Conservation (phyloP, 2,888 invertebrate genomes). For the Hipparchia sbordonii region DNA sequence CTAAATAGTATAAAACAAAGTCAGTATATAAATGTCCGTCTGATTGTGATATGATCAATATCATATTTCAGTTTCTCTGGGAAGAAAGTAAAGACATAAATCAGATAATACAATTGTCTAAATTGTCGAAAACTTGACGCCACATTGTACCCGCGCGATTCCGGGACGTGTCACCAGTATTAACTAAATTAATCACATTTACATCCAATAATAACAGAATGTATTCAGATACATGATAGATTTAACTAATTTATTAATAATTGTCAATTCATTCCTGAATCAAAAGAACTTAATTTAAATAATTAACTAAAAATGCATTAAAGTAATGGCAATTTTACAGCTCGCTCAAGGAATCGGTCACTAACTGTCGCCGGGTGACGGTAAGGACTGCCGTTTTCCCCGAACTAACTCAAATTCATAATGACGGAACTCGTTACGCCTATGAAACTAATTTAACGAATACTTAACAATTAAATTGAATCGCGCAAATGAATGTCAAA, state of each 20-base stretch:
- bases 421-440: slow-evolving; percentile 73
- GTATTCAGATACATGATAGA: neutral
- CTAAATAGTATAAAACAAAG: too few relatives aligned
- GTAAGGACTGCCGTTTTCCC: slow-evolving; percentile 66
- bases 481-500: slow-evolving; percentile 48
- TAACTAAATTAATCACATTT: neutral
- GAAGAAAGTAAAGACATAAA: too few relatives aligned
- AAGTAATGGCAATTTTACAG: neutral
- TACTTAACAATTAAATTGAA: slow-evolving; percentile 74
- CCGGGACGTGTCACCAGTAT: too few relatives aligned
- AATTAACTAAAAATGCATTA: slow-evolving; percentile 15
- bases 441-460: slow-evolving; percentile 73
- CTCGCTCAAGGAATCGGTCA: slow-evolving; percentile 12
- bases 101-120: too few relatives aligned
- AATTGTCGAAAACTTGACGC: too few relatives aligned
- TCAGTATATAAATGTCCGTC: too few relatives aligned
- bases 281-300: slow-evolving; percentile 43
- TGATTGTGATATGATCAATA: too few relatives aligned
- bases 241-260: neutral
- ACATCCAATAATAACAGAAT: neutral
- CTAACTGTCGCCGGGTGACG: slow-evolving; percentile 27
- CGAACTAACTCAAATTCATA: slow-evolving; percentile 81
- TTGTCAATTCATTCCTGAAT: slow-evolving; percentile 30
- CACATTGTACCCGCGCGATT: too few relatives aligned
- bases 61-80: too few relatives aligned